A percentile compares a stretch with the other conserved stretches of the same genome.
Conservation (phyloP, 2,797 vertebrate species). For the Pseudopleuronectes americanus region DNA sequence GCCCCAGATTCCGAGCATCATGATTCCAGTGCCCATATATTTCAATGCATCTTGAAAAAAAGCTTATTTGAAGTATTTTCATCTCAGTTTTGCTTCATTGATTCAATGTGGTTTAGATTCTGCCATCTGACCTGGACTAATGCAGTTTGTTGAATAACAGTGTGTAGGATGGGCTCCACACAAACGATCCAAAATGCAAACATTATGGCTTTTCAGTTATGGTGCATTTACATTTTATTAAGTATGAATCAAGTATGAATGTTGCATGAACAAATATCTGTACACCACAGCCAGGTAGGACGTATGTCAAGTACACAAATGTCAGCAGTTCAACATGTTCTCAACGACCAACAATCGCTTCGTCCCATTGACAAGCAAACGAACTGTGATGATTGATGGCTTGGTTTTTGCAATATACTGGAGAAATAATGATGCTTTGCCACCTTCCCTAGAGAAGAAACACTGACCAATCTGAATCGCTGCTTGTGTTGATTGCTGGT, state of each 20-base stretch:
- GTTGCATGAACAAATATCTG: background rate
- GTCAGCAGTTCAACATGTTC: conserved; percentile 33
- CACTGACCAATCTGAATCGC: conserved; percentile 69
- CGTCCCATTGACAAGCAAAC: conserved; percentile 35
- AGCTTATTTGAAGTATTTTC: conserved; percentile 17
- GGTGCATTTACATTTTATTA: conserved; percentile 5
- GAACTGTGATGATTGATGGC: conserved; percentile 32
- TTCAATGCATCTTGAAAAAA: conserved; percentile 24
- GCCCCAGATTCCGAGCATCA: conserved; percentile 63
- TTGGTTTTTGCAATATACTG: conserved; percentile 22
- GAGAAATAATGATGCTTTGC: conserved; percentile 29
- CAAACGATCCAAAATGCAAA: too few relatives aligned
- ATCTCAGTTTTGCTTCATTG: conserved; percentile 18
- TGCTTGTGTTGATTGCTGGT: conserved; percentile 59
- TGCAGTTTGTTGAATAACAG: background rate
- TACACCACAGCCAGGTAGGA: background rate
- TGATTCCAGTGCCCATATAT: conserved; percentile 39
- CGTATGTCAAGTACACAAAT: conserved; percentile 10
- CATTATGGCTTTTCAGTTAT: background rate
- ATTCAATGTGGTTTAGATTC: conserved; percentile 7
- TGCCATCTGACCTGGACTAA: conserved; percentile 8
- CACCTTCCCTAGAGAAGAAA: conserved; percentile 28
- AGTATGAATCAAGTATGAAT: background rate
- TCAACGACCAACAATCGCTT: conserved; percentile 37
- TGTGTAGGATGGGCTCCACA: background rate